Base-by-base conservation (phyloP, 2,797 vertebrate genomes). In the Crocodylus rhombifer region DNA sequence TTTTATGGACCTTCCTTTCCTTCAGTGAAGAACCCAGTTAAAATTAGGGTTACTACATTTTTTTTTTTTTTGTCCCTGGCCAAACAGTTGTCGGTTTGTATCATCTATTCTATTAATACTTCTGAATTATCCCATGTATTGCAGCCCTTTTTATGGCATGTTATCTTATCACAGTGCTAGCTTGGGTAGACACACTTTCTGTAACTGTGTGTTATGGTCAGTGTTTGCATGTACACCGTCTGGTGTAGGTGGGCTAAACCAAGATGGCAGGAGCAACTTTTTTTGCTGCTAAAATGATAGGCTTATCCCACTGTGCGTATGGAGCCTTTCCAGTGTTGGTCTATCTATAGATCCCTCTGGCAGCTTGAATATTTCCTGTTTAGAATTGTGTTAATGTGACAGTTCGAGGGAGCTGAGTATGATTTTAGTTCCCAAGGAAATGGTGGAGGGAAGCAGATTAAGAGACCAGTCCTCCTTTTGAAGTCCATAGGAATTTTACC, bases 1-100 rank as follows among this genome's bases (percentile, higher is more conserved):
- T 98, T 95, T 96, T 97, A 90, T 97, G 97, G 97, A 96, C 96
- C 89, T 97, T 86, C 93, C 87, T 97, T 97, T 98, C 93, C 96
- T 97, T 97, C 91, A 96, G 14, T 97, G 96, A 98, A 97, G 97
- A 97, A 84, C 96, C 97, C 97, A 97, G 23, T 96, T 97, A 96
- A 98, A 97, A 93, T 97, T 95, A 96, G 97, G 96, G 95, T 95
- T 96, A 93, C 97, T 97, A 95, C 91, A 96, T 97, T 95, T 96
- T 94, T 93, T 93, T 90, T 55, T 93, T 96, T 96, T 94, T 93
- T 90, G 57, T 93, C 96, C 94, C 94, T 97, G 94, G 91, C 86
- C 91, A 94, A 95, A 61, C 75, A 91, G 93, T 97, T 86, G 94
- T 96, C 94, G 95, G 89, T 96, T 96, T 96, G 92, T 95, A 88